Conservation (phyloP, 2,797 vertebrate genomes). For the Lophotriccus pileatus region DNA sequence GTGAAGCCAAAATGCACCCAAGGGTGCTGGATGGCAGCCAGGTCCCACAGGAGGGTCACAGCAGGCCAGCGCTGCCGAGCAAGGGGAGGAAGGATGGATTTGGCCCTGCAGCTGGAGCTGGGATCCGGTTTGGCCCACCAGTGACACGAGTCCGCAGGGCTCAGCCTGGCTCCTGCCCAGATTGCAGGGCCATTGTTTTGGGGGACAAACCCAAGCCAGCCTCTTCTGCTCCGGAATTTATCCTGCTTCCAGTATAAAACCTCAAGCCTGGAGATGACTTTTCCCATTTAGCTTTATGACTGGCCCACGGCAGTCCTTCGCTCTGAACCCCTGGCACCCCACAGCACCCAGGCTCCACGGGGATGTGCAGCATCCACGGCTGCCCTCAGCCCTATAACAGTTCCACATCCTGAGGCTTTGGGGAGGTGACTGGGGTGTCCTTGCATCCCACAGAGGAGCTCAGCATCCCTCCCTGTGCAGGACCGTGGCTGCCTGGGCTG, state of each 20-base stretch:
- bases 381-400: not conserved
- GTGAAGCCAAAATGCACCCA: not conserved
- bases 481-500: not conserved
- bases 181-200: not conserved
- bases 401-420: rapidly evolving
- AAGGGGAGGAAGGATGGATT: not conserved
- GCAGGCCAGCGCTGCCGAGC: rapidly evolving
- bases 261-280: not conserved
- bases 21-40: not conserved
- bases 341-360: rapidly evolving
- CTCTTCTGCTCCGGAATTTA: not conserved
- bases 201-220: not conserved
- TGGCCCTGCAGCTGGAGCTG: rapidly evolving
- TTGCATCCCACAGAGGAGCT: not conserved
- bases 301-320: not conserved
- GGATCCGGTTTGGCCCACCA: not conserved
- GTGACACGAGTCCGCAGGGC: not conserved
- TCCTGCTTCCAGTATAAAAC: not conserved
- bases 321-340: not conserved
- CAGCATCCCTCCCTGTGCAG: not conserved
- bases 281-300: not conserved
- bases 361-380: not conserved
- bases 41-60: not conserved
- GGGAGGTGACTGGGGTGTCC: rapidly evolving
- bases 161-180: not conserved